Base-by-base conservation (phyloP, 2,797 vertebrate genomes). In the Megaceryle alcyon region DNA sequence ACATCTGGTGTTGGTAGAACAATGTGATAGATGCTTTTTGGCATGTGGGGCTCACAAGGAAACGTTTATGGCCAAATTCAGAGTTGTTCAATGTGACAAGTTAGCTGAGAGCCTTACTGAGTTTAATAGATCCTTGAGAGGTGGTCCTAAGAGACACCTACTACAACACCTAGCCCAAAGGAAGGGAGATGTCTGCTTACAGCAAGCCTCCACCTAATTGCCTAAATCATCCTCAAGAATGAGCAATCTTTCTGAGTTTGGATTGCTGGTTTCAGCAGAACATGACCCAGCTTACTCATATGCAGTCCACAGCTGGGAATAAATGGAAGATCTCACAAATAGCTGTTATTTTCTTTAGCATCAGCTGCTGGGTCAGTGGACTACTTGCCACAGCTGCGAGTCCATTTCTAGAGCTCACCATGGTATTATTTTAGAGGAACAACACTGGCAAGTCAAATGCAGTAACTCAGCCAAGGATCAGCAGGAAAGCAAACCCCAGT, bases 51-150 rank as follows among this genome's bases (percentile, higher is more conserved):
- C 10, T 94, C 77, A 59, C 51, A 82, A 66, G 43, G 56, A 83
- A 46, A 78, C 4, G 7, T 65, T 79, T 10, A 43, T 60, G 61
- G 78, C 16, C 63, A 60, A 57, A 82, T 82, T 77, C 37, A 61
- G 70, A 72, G 35, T 49, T 4, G 6, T 2, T 12, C 2, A 44
- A n/a, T 3, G 21, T 66, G 3, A 21, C 0, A 0, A 2, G 26
- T 41, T 35, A 0, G 22, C 31, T 37, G 35, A 59, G 44, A 77
- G 54, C 49, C 43, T 53, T 14, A 20, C 3, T 20, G 73, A 49
- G 22, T 48, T 68, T 59, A 82, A 31, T 0, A 61, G 53, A 46
- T 2, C 53, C n/a, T 43, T 18, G 29, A 54, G 31, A 61, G 35
- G 26, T 7, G 28, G 21, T 48, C 14, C 41, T 26, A 29, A 54